Conservation (phyloP, 2,888 invertebrate genomes). For the Teleiodes luculella region DNA sequence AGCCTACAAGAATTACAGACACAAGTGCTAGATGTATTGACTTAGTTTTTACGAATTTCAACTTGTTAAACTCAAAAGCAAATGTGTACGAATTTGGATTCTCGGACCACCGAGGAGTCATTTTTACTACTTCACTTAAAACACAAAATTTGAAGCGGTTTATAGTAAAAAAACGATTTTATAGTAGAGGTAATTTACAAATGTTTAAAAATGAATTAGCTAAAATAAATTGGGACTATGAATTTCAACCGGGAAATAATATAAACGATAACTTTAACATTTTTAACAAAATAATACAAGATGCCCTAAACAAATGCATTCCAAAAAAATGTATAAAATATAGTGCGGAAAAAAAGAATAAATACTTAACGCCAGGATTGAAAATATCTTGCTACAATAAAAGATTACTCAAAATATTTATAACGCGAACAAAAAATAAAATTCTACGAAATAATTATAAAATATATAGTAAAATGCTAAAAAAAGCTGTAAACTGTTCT, state of each 20-base stretch:
- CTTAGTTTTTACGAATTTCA: neutral
- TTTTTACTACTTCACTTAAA: neutral
- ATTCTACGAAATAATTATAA: too few species aligned
- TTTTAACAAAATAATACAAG: too few species aligned
- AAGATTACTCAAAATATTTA: too few species aligned
- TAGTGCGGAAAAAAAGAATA: too few species aligned
- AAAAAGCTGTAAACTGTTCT: too few species aligned
- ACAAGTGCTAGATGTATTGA: neutral
- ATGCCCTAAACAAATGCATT: too few species aligned
- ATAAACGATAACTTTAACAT: too few species aligned
- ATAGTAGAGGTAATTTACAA: neutral
- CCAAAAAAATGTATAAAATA: too few species aligned
- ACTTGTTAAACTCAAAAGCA: neutral
- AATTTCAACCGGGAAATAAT: neutral
- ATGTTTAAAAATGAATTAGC: neutral
- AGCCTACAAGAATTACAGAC: neutral
- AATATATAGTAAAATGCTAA: too few species aligned
- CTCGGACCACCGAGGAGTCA: neutral
- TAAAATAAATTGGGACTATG: neutral
- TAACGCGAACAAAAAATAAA: too few species aligned
- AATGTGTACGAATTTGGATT: neutral
- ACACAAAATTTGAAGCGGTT: neutral
- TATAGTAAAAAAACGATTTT: neutral
- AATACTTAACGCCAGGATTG: too few species aligned
- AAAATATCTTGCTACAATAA: too few species aligned